phyloP scores from a whole-genome alignment of 1,140 invertebrate genomes.

The Drosophila pseudoananassae region DNA sequence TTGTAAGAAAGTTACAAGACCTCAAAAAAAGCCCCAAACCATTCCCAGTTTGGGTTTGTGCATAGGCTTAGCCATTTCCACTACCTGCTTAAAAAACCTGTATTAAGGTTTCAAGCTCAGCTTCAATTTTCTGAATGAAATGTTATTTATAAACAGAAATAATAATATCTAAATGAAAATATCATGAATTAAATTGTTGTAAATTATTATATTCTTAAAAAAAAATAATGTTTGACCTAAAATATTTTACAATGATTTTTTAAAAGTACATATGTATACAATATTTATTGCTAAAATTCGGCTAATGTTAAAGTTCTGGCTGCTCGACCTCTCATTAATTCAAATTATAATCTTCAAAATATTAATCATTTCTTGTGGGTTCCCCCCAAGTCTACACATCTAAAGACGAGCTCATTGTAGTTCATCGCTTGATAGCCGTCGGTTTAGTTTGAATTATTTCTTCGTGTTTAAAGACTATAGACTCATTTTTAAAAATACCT shows the following conservation, averaged over 20 bases:
- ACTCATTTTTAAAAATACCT: neutral
- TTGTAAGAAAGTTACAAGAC: neutral
- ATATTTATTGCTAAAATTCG: no score
- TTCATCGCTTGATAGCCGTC: constrained; percentile 21
- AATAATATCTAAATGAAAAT: neutral
- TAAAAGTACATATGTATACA: neutral
- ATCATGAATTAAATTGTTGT: neutral
- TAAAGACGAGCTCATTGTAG: constrained; percentile 54
- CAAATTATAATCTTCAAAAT: no score
- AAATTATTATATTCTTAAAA: neutral
- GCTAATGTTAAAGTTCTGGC: neutral
- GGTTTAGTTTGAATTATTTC: constrained; percentile 7
- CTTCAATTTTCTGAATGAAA: neutral
- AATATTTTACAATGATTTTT: neutral
- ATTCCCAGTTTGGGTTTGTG: neutral
- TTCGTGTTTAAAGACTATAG: neutral
- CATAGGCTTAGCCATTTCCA: neutral
- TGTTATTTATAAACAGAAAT: neutral
- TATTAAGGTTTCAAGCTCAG: neutral
- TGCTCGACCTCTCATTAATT: no score
- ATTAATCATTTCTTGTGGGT: no score
- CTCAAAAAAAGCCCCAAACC: neutral
- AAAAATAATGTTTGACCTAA: neutral
- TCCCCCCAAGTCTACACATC: neutral
- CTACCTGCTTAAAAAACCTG: neutral